phyloP scores from a whole-genome alignment of 1,140 invertebrate species.

The Brachionus koreanus region DNA sequence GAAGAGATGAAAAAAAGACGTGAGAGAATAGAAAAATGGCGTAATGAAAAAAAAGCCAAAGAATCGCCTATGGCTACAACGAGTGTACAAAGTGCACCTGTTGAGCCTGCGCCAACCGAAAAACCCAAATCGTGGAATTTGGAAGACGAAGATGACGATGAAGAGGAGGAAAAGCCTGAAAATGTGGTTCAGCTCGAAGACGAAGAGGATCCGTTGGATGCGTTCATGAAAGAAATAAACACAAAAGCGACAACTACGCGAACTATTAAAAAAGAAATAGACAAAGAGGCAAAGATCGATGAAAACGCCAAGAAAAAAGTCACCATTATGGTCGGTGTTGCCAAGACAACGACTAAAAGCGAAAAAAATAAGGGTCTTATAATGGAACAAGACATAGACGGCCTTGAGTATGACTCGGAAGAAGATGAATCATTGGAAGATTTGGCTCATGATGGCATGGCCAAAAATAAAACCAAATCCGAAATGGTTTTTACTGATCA shows the following conservation, averaged over 20 bases:
- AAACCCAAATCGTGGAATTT: conserved; percentile 84
- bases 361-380: conserved; percentile 9
- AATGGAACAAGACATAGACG: conserved; percentile 45
- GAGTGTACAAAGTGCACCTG: background rate
- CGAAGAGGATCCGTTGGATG: conserved; percentile 45
- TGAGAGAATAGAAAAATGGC: conserved; percentile 87
- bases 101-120: conserved; percentile 56
- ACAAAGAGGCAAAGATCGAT: conserved; percentile 55
- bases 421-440: background rate
- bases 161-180: conserved; percentile 48
- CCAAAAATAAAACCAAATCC: conserved; percentile 65
- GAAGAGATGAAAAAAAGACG: conserved; percentile 91
- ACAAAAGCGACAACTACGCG: background rate
- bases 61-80: background rate
- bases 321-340: conserved; percentile 74
- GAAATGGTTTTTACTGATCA: conserved; percentile 63
- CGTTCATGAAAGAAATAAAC: conserved; percentile 1
- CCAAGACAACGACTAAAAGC: conserved; percentile 65
- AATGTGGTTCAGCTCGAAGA: conserved; percentile 45
- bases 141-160: conserved; percentile 58
- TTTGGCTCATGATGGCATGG: background rate
- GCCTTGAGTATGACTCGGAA: conserved; percentile 34
- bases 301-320: conserved; percentile 50
- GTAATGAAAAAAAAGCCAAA: conserved; percentile 64
- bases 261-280: conserved; percentile 40